Evolutionary conservation across 2,113 vertebrate species (phyloP), one percentile per base, ranked within the genome.

Genomic region (Brachyhypopomus gauderio): DNA sequence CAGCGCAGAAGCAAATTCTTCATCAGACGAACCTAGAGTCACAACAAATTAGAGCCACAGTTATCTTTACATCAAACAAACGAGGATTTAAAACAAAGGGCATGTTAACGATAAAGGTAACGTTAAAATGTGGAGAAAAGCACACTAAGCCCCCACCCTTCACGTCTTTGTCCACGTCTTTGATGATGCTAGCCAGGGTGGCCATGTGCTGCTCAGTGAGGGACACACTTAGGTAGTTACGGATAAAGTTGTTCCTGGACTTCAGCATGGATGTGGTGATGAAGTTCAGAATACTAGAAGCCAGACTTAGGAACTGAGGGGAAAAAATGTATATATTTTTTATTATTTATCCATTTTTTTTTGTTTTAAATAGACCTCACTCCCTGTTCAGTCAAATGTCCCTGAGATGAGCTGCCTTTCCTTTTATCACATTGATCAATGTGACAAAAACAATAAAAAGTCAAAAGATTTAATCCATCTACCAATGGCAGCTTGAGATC

Each of bases 181-280:
- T 99, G 91, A 99, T 98, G 92, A 99, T 98, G 88, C 97, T 95
- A 16, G 98, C 97, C 69, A 99, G 90, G 0, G 96, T 98, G 60
- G 96, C 95, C 98, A 99, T 99, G 90, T 99, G 97, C 83, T 97
- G 96, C 87, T 99, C 98, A 0, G 95, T 96, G 0, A 99, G 94
- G 48, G 98, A 99, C 0, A 98, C 96, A 0, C 97, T 99, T 91
- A 99, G 89, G 90, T 99, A 99, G 93, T 99, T 99, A 71, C 98
- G 95, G 74, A 98, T 98, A 89, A 99, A 99, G 88, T 97, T 99
- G 88, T 97, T 99, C 83, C 96, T 94, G 83, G 97, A 99, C 88
- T 97, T 98, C 82, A 99, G 93, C 96, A 99, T 99, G 72, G 96
- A 98, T 72, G 96, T 95, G 83, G 98, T 99, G 90, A 99, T 95